Evolutionary conservation across 2,888 invertebrate species (phyloP), one percentile per base, ranked within the genome.

Genomic region (Macrosiphum euphorbiae): DNA sequence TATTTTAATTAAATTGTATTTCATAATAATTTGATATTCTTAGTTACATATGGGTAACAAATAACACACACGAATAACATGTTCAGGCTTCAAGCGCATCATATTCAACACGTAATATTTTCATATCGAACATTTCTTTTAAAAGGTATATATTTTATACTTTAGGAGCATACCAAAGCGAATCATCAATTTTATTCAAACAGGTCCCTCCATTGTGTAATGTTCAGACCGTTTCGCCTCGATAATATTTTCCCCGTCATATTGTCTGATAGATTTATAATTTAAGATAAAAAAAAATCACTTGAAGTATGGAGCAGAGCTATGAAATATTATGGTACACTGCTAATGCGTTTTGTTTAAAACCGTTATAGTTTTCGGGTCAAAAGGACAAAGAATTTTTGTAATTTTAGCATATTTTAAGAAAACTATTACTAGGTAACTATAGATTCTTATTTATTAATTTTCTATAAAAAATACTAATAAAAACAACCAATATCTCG

Each of bases 201-300:
- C 52, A 88, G 35, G 35, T 78, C 35, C n/a, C 20, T 52, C 52
- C 55, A 88, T 88, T 88, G 55, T 88, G n/a, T 86, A 50, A n/a
- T 87, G 13, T 88, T 55, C 41, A 88, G 88, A 55, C 55, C n/a
- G 11, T 50, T 88, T 88, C 20, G n/a, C 52, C 88, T 26, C 41
- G 52, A 88, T 55, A 88, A 88, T 88, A 88, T 55, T 55, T 88
- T 35, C 44, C 26, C 88, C 55, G 88, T 55, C 88, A 88, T 35
- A 88, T 88, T 55, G 55, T 55, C 55, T 88, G 88, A 88, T 88
- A n/a, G 88, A 88, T 88, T 88, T 88, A 88, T 88, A 52, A 88
- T 28, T 86, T 86, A 28, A 86, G 47, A 86, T 86, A 86, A 47
- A 86, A 86, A n/a, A 85, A 86, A 44, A 86, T 86, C 86, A 86